phyloP scores from a whole-genome alignment of 2,113 vertebrate genomes.

The Datnioides undecimradiatus region DNA sequence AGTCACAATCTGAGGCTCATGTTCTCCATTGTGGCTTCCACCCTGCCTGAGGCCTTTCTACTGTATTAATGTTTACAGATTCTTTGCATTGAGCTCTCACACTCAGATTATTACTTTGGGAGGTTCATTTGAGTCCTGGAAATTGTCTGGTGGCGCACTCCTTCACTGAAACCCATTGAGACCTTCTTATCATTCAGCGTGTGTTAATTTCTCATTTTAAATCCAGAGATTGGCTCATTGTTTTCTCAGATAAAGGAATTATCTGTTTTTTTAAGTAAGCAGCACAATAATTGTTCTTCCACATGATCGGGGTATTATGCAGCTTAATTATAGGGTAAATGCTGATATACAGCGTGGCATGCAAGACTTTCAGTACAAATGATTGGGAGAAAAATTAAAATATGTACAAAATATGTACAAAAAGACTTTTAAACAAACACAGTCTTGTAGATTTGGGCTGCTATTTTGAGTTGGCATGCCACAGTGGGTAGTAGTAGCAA shows the following conservation, averaged over 20 bases:
- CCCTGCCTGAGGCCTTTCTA: slow-evolving; percentile 20
- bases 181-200: not conserved
- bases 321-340: slow-evolving; percentile 4
- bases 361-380: not conserved
- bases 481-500: no score
- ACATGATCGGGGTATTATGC: slow-evolving; percentile 25
- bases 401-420: not conserved
- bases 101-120: not conserved
- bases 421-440: no score
- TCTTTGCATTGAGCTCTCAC: not conserved
- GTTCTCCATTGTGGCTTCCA: slow-evolving; percentile 17
- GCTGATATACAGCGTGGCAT: not conserved
- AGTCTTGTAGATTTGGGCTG: no score
- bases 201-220: not conserved
- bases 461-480: no score
- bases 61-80: slow-evolving; percentile 17
- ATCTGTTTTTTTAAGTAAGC: not conserved
- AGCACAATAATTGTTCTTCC: not conserved
- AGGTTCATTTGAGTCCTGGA: slow-evolving; percentile 18
- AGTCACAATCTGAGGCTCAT: slow-evolving; percentile 9
- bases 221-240: not conserved
- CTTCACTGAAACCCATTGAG: slow-evolving; percentile 16
- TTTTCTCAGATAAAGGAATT: slow-evolving; percentile 9
- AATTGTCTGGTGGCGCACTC: slow-evolving; percentile 7
- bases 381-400: not conserved